Percentiles rank a stretch among this genome's conserved stretches.
Evolutionary conservation across 2,113 vertebrate species (phyloP).

Genomic region (Edolisoma coerulescens): DNA sequence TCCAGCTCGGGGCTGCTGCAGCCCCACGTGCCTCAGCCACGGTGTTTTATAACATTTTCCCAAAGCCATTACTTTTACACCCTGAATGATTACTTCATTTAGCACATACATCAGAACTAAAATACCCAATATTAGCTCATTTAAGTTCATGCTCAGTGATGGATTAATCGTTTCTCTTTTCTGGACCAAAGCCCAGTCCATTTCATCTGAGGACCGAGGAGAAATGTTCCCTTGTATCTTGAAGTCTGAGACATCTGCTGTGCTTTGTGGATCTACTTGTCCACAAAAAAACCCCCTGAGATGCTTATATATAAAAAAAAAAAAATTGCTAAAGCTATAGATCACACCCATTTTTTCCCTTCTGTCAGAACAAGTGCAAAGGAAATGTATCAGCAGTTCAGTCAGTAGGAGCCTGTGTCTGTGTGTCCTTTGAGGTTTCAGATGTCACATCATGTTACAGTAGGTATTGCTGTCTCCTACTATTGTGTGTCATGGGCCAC

Average conservation of each 20-base stretch:
- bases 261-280: constrained; percentile 1
- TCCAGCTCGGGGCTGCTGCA: neutral
- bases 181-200: constrained; percentile 55
- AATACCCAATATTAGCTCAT: constrained; percentile 58
- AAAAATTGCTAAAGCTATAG: neutral
- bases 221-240: neutral
- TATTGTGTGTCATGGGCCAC: neutral
- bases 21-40: neutral
- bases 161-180: constrained; percentile 38
- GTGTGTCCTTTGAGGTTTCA: constrained; percentile 41
- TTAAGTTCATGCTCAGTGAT: constrained; percentile 55
- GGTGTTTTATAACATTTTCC: neutral
- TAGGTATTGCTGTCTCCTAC: neutral
- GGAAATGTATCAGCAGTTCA: neutral
- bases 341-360: neutral
- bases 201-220: neutral
- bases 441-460: constrained; percentile 37
- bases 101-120: constrained; percentile 51
- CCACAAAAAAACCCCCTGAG: neutral
- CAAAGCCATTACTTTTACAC: constrained; percentile 8
- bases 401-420: neutral
- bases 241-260: constrained; percentile 24
- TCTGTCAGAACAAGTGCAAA: neutral
- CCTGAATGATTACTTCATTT: constrained; percentile 44
- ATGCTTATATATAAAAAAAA: neutral